Base-by-base conservation (phyloP, 2,888 invertebrate species). In the Sceliomorpha sp. region DNA sequence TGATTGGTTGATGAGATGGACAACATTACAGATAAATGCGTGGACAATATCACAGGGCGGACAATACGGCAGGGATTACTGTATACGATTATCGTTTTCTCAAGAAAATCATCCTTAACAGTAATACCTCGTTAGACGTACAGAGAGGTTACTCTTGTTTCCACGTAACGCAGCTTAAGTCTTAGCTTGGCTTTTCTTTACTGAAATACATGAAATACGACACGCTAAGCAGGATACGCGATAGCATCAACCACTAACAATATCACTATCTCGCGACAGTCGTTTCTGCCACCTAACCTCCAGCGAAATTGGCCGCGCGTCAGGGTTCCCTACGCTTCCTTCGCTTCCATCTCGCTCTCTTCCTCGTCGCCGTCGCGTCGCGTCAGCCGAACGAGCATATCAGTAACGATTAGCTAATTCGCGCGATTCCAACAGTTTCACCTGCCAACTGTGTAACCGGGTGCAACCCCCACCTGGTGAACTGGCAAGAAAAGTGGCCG, bases 401-500 rank as follows among this genome's bases (percentile, higher is more conserved):
- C 80, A 79, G 77, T 81, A 79, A 85, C 83, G 83, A 85, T 83
- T 85, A 80, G 78, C 73, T 75, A 78, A 77, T 77, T 78, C 73
- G 75, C 73, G 56, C 75, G 75, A 81, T 79, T 80, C 78, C 79
- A 80, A 79, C 80, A 77, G 83, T 85, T 85, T 85, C 84, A 86
- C 85, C 84, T 84, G 86, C 81, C 81, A 82, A 80, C 79, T 76
- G 78, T 80, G 80, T n/a, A n/a, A 81, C 78, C 78, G 79, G 76
- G 80, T 72, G 79, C 79, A 71, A 70, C 67, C 76, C 80, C 81
- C 80, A 80, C 78, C 78, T 77, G 77, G 74, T 74, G 70, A 67
- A 76, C 69, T 76, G 77, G 76, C 80, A 83, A 84, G 84, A 86
- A 85, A 86, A 86, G 85, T 85, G 82, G 82, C 83, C 77, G 84